Evolutionary conservation across 2,113 vertebrate genomes (phyloP).

Genomic region (Smithornis capensis): DNA sequence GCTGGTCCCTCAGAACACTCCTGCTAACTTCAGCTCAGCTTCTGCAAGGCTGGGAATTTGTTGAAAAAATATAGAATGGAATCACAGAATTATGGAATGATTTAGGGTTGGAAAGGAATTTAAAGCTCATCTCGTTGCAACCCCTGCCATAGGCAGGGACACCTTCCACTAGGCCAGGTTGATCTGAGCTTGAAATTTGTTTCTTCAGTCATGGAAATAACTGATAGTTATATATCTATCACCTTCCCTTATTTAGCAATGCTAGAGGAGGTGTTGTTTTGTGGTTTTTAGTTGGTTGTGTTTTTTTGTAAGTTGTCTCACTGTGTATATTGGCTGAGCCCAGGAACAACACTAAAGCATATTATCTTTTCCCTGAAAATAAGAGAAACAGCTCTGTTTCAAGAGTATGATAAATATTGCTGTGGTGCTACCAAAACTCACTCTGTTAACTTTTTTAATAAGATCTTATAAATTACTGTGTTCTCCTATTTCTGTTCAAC

Average conservation of each 20-base stretch:
- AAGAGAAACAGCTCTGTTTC: not conserved
- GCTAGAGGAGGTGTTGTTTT: not conserved
- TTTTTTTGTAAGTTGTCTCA: not conserved
- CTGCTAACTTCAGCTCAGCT: not conserved
- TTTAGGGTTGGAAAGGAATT: not conserved
- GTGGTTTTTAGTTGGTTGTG: rapidly evolving
- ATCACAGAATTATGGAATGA: not conserved
- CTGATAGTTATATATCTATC: not conserved
- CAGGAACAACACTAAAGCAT: not conserved
- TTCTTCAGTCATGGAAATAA: not conserved
- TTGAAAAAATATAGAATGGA: not conserved
- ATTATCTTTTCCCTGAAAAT: not conserved
- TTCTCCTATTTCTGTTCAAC: not conserved
- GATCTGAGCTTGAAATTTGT: not conserved
- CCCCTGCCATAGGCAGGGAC: not conserved
- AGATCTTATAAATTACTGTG: not conserved
- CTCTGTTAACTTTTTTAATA: not conserved
- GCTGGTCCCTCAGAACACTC: not conserved
- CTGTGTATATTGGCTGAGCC: not conserved
- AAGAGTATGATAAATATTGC: not conserved
- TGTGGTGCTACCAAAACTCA: not conserved
- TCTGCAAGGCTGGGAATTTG: not conserved
- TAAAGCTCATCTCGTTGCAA: rapidly evolving
- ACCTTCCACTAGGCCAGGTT: not conserved
- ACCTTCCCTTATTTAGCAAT: not conserved